Evolutionary conservation across 2,113 vertebrate genomes (phyloP).

Genomic region (Corapipo altera): DNA sequence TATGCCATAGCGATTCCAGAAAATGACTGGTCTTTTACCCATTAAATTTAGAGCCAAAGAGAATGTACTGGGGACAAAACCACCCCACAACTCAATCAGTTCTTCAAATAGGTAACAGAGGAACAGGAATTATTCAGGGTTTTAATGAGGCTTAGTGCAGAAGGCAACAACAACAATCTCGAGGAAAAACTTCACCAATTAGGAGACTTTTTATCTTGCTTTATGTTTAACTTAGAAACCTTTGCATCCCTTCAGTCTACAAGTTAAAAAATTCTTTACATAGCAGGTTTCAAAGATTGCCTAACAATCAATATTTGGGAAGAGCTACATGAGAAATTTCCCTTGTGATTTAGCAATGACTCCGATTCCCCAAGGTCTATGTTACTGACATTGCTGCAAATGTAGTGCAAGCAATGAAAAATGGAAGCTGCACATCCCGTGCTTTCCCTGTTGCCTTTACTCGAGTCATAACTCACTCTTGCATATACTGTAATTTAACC

Average conservation of each 20-base stretch:
- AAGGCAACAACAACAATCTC: slow-evolving; percentile 37
- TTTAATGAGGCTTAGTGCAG: slow-evolving; percentile 17
- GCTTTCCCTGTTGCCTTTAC: slow-evolving; percentile 52
- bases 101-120: slow-evolving; percentile 12
- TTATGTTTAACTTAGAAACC: slow-evolving; percentile 50
- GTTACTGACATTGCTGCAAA: slow-evolving; percentile 58
- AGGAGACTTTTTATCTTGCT: slow-evolving; percentile 32
- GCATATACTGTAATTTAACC: slow-evolving; percentile 70
- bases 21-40: not conserved
- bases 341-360: slow-evolving; percentile 56
- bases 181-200: slow-evolving; percentile 42
- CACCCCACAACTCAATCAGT: not conserved
- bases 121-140: not conserved
- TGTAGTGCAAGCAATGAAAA: slow-evolving; percentile 59
- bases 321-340: slow-evolving; percentile 63
- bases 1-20: not conserved
- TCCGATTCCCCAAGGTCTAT: slow-evolving; percentile 40
- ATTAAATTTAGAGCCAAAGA: not conserved
- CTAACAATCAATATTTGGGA: slow-evolving; percentile 67
- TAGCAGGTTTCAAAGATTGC: slow-evolving; percentile 57
- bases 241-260: slow-evolving; percentile 42
- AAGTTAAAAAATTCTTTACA: slow-evolving; percentile 54
- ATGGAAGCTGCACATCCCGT: slow-evolving; percentile 35
- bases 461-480: slow-evolving; percentile 61
- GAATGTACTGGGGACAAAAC: not conserved